Evolutionary conservation across 2,113 vertebrate genomes (phyloP).

Genomic region (Parus major): DNA sequence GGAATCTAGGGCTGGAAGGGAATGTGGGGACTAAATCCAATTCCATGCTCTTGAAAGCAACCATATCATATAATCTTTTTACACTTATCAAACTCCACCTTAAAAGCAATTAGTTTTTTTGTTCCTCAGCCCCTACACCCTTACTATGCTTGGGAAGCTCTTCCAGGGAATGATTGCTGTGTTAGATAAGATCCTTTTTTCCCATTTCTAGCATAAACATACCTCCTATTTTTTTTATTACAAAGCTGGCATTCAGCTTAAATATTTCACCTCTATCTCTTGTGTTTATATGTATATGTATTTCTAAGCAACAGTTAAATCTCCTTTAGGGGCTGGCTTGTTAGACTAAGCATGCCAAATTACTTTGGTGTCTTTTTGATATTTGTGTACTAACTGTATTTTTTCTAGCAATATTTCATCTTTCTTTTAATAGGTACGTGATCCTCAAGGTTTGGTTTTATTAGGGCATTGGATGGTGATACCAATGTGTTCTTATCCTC

Average conservation of each 20-base stretch:
- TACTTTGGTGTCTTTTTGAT: not conserved
- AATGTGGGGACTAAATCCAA: not conserved
- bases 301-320: not conserved
- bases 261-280: not conserved
- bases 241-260: not conserved
- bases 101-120: slow-evolving; percentile 21
- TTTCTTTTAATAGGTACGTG: not conserved
- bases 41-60: not conserved
- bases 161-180: not conserved
- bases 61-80: not conserved
- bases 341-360: not conserved
- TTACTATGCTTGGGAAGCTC: not conserved
- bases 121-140: not conserved
- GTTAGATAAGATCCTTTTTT: not conserved
- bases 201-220: not conserved
- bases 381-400: not conserved
- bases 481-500: not conserved
- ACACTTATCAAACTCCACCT: not conserved
- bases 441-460: not conserved
- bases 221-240: not conserved
- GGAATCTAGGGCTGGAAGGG: not conserved
- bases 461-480: not conserved
- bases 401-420: not conserved
- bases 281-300: not conserved
- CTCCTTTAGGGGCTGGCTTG: not conserved